Conservation (phyloP, 2,113 vertebrate genomes). For the Gobiocypris rarus region DNA sequence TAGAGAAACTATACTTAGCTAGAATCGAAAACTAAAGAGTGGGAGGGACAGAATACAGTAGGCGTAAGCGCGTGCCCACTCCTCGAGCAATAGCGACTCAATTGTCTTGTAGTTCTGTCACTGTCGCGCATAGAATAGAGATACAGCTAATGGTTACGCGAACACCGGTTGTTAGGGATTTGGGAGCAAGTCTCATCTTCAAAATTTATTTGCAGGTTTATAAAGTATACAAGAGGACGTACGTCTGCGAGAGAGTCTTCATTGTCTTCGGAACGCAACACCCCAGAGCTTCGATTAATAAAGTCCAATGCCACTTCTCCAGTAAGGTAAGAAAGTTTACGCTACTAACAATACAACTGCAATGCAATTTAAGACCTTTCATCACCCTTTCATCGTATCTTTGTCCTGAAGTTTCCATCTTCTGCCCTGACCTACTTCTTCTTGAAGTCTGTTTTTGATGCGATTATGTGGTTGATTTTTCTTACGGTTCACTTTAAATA, state of each 20-base stretch:
- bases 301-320: constrained; percentile 39
- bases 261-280: background rate
- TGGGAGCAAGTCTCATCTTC: background rate
- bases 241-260: background rate
- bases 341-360: background rate
- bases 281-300: background rate
- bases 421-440: constrained; percentile 38
- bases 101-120: background rate
- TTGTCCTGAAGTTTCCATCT: background rate
- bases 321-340: constrained; percentile 43
- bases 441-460: background rate
- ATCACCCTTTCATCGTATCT: background rate
- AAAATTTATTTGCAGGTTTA: background rate
- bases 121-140: background rate
- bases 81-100: background rate
- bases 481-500: background rate
- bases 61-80: background rate
- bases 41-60: constrained; percentile 14
- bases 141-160: background rate
- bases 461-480: background rate
- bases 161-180: background rate
- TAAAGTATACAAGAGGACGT: background rate
- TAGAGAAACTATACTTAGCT: background rate
- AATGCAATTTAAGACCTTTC: background rate
- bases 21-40: background rate